Evolutionary conservation across 2,113 vertebrate species (phyloP), one percentile per base, ranked within the genome.

Genomic region (Serinus canaria): DNA sequence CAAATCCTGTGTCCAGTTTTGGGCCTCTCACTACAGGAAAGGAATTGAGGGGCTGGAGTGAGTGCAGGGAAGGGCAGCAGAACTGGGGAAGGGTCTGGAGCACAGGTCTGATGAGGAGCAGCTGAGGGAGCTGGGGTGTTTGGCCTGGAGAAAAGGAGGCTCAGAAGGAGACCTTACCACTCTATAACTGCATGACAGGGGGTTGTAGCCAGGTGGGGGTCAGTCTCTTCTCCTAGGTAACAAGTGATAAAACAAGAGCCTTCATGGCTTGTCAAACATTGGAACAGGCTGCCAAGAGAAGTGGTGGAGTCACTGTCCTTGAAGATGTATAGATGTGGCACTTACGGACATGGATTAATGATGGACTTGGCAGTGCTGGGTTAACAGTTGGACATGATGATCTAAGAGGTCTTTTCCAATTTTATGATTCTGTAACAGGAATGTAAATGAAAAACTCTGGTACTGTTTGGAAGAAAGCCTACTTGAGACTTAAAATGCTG

Each of bases 51-150:
- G 30, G 15, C 23, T 89, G 78, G 39, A 60, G 24, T 0, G 7
- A 15, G 28, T 55, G 3, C 49, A 74, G 49, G 6, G 47, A 44
- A 37, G 39, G 33, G 47, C 1, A 52, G 0, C 0, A 2, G 68
- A 52, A 30, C 46, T 82, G 60, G 20, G 10, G 53, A n/a, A 67
- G 53, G 52, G 24, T 67, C n/a, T 89, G 62, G 46, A 68, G 11
- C 39, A 60, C n/a, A 46, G 5, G 3, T 4, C 1, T 44, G 20
- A 2, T 46, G 19, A 39, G 60, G 52, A 46, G 52, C 44, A 52
- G 33, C 69, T 82, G 77, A 13, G 28, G 28, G 19, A 60, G 28
- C 33, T 60, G 78, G 9, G 4, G 3, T 63, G 49, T 49, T 72
- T 9, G 3, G 4, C 13, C 49, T 72, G 58, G 11, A 56, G 49